phyloP scores from a whole-genome alignment of 2,113 vertebrate species.

The Ovibos moschatus region DNA sequence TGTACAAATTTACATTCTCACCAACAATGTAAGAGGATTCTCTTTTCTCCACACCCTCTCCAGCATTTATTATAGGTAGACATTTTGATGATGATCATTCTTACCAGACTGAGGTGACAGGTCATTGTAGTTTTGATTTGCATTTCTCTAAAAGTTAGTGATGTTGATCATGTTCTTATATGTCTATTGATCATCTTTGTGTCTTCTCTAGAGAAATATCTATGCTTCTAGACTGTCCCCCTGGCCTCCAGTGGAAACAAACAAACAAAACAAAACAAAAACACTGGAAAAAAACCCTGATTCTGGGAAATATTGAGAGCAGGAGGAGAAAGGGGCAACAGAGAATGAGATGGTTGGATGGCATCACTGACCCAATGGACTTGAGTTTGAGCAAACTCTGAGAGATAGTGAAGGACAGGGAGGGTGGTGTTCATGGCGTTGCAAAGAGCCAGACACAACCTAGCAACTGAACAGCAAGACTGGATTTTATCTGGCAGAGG shows the following conservation, averaged over 20 bases:
- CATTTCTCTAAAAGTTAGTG: background rate
- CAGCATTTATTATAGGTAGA: background rate
- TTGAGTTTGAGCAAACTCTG: background rate
- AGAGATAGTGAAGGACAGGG: background rate
- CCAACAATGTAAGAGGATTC: background rate
- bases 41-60: background rate
- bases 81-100: background rate
- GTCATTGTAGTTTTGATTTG: background rate
- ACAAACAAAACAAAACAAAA: background rate
- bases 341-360: background rate
- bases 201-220: background rate
- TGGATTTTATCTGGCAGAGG: background rate
- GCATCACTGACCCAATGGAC: background rate
- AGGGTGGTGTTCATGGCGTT: background rate
- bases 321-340: background rate
- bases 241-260: fast-evolving
- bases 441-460: background rate
- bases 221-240: background rate
- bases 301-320: background rate
- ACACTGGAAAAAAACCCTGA: background rate
- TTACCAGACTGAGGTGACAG: background rate
- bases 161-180: background rate
- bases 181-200: background rate
- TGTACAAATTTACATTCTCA: background rate
- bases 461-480: background rate